Evolutionary conservation across 1,140 invertebrate species (phyloP), one percentile per base, ranked within the genome.

Genomic region (Anthonomus grandis): DNA sequence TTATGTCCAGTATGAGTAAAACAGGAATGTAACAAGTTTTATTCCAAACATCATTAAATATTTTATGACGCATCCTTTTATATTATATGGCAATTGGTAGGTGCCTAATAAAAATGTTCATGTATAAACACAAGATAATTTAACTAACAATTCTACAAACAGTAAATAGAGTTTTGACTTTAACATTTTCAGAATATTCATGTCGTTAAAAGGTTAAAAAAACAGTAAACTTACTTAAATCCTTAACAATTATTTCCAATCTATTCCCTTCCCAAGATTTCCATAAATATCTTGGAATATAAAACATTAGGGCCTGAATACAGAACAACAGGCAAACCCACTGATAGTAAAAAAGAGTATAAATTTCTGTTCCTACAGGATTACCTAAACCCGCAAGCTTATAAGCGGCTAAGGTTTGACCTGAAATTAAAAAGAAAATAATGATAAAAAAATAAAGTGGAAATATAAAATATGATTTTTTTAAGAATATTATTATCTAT

Each of bases 321-420:
- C 91, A 81, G 18, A 93, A 76, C 2, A 91, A 80, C 63, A 93
- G 83, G 36, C 87, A 87, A 1, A 93, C 86, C 90, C 90, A 94
- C 74, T 94, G 91, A 72, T 94, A 95, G 74, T 94, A 94, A 37
- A 18, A 81, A 77, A 62, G 83, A 76, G 63, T 86, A 80, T 48
- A 57, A 21, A 15, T 59, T 21, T 46, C 44, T 6, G n/a, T 53
- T 4, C 24, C 17, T 22, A 8, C 17, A 25, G 21, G 13, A 27
- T 58, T 58, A 23, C 56, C 56, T 23, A 59, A 15, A 5, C 57
- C 48, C 10, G 34, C 13, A 13, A 58, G 12, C 23, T 12, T 24
- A 4, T 37, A 4, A 13, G 24, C 12, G 2, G n/a, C 22, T n/a
- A 18, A 15, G 15, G 24, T 22, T n/a, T 10, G 21, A 31, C 9